A percentile compares a stretch with the other conserved stretches of the same genome.
Conservation (phyloP, 2,888 invertebrate species). For the Nipponacmea schrenckii region DNA sequence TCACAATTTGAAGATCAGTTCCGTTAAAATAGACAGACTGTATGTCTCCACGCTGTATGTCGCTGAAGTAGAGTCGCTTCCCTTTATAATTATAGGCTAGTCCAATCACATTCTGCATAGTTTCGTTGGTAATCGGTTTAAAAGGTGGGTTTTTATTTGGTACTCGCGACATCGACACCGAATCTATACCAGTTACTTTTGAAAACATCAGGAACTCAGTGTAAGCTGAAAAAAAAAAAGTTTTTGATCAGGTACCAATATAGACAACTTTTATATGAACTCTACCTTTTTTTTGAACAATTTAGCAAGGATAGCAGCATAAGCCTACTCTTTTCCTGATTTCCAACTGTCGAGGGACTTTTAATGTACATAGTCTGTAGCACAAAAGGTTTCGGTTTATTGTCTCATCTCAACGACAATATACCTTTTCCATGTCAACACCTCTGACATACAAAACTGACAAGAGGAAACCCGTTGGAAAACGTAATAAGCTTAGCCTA, state of each 20-base stretch:
- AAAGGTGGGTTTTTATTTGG: conserved; percentile 81
- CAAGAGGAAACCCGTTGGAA: too few species aligned
- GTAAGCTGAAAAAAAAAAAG: conserved; percentile 73
- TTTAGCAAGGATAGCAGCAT: too few species aligned
- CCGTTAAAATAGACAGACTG: conserved; percentile 86
- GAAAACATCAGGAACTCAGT: conserved; percentile 87
- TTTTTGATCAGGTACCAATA: neutral
- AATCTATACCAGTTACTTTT: conserved; percentile 82
- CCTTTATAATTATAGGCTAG: conserved; percentile 80
- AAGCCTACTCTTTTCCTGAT: too few species aligned
- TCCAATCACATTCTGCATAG: conserved; percentile 88
- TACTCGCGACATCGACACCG: conserved; percentile 80
- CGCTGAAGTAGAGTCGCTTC: conserved; percentile 84
- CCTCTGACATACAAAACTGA: too few species aligned
- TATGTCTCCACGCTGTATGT: conserved; percentile 87
- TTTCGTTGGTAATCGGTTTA: conserved; percentile 78
- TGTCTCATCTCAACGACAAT: too few species aligned
- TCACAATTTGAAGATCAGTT: conserved; percentile 76
- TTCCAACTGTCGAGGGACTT: too few species aligned
- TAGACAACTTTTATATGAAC: too few species aligned
- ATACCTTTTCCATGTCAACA: too few species aligned
- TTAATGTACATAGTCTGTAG: too few species aligned
- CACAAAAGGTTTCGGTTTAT: too few species aligned
- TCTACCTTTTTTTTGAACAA: too few species aligned
- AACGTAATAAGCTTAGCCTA: too few species aligned